Evolutionary conservation across 30 jellyfish, hydroid and myxozoan species (phyloP).

Genomic region (Aurelia sp.): DNA sequence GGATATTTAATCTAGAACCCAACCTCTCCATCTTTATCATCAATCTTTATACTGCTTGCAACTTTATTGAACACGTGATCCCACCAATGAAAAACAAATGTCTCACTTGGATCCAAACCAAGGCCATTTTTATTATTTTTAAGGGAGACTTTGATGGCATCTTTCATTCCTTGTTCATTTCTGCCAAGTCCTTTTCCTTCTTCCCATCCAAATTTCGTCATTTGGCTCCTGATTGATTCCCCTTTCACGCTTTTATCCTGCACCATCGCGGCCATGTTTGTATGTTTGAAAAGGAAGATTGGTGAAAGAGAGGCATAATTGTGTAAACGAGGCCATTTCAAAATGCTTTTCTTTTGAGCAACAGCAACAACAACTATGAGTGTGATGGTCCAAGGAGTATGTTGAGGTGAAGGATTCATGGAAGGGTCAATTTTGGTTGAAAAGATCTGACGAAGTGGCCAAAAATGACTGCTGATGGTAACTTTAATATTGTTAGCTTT

Average conservation of each 20-base stretch:
- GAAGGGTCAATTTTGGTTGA: no score
- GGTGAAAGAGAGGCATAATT: background rate
- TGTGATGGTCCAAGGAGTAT: no score
- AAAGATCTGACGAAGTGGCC: no score
- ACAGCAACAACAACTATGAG: no score
- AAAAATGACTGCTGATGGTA: no score
- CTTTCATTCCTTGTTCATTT: constrained; percentile 84
- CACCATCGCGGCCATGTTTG: constrained; percentile 8
- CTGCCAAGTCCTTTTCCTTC: constrained; percentile 97
- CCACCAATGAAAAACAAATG: constrained; percentile 99
- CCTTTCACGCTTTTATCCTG: background rate
- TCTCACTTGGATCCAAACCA: constrained; percentile 86
- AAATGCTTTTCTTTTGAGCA: no score
- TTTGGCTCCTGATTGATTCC: constrained; percentile 44
- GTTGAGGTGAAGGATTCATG: no score
- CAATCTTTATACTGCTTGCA: constrained; percentile 77
- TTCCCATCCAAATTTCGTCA: constrained; percentile 89
- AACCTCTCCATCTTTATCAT: constrained; percentile 66
- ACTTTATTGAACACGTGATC: constrained; percentile 97
- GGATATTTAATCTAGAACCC: background rate
- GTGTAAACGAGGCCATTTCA: no score
- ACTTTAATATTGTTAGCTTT: no score
- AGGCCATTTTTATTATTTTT: constrained; percentile 91
- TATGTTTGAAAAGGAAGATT: background rate
- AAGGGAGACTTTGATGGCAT: constrained; percentile 84